These are phyloP conservation scores for Nephrotoma appendiculata DNA, from an alignment of 2,888 invertebrate genomes.

Conservation along the genomic window DNA sequence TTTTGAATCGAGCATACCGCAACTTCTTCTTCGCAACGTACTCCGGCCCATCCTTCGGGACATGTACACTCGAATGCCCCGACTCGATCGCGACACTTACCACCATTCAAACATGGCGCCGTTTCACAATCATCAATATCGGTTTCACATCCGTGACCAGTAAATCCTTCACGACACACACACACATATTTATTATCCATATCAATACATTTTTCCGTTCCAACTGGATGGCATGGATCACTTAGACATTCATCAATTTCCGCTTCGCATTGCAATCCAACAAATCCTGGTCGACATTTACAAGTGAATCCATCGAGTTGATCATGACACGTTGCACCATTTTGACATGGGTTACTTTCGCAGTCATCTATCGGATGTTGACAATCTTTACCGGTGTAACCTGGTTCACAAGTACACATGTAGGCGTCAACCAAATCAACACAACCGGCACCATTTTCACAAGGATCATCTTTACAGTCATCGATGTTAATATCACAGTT, in stretches of 20 bases:
- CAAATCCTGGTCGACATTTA: slow-evolving; percentile 84
- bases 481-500: slow-evolving; percentile 84
- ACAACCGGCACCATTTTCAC: slow-evolving; percentile 86
- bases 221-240: slow-evolving; percentile 80
- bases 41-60: slow-evolving; percentile 74
- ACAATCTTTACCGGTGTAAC: slow-evolving; percentile 84
- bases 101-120: slow-evolving; percentile 78
- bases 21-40: slow-evolving; percentile 72
- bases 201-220: slow-evolving; percentile 82
- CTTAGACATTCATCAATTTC: slow-evolving; percentile 84
- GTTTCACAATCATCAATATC: slow-evolving; percentile 80
- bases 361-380: slow-evolving; percentile 91
- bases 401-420: slow-evolving; percentile 82
- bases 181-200: slow-evolving; percentile 77
- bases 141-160: slow-evolving; percentile 67
- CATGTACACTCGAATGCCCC: slow-evolving; percentile 73
- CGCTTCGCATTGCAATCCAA: slow-evolving; percentile 86
- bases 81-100: slow-evolving; percentile 72
- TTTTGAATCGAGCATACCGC: slow-evolving; percentile 64
- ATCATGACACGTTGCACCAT: slow-evolving; percentile 78
- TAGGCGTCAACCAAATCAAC: slow-evolving; percentile 73
- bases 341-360: slow-evolving; percentile 76
- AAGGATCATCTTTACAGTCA: slow-evolving; percentile 78
- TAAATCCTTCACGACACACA: slow-evolving; percentile 77
- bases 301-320: slow-evolving; percentile 82